Percentiles rank a stretch among this genome's conserved stretches.
Evolutionary conservation across 2,797 vertebrate species (phyloP).

Genomic region (Sebastes wilsoni): DNA sequence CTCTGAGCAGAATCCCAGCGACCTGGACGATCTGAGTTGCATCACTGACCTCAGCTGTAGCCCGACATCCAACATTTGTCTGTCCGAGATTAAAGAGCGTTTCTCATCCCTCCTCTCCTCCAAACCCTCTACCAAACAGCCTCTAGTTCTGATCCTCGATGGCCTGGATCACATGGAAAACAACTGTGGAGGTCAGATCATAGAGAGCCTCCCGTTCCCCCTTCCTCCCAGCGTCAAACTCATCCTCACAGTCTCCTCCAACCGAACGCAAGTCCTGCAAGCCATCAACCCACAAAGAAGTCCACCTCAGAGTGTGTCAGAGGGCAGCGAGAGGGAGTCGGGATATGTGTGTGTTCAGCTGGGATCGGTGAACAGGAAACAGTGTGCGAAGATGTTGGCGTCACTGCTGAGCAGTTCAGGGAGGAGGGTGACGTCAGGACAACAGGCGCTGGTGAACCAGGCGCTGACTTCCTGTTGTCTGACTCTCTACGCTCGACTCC

Average conservation of each 20-base stretch:
- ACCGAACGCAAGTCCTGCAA: constrained; percentile 52
- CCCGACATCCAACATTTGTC: background rate
- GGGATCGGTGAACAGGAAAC: constrained; percentile 67
- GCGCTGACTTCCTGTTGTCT: constrained; percentile 77
- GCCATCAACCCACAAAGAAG: constrained; percentile 55
- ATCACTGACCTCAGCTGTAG: background rate
- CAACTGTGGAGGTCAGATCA: constrained; percentile 30
- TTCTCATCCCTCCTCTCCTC: constrained; percentile 70
- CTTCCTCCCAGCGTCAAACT: constrained; percentile 79
- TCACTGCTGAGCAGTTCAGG: constrained; percentile 67
- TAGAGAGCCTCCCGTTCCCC: constrained; percentile 73
- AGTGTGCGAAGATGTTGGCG: constrained; percentile 71
- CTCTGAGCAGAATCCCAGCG: background rate
- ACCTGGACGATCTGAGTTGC: background rate
- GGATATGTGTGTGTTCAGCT: constrained; percentile 62
- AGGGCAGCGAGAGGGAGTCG: background rate
- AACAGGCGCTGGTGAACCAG: constrained; percentile 83
- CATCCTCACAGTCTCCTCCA: constrained; percentile 72
- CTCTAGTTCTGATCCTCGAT: constrained; percentile 79
- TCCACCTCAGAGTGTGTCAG: background rate
- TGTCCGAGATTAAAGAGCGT: constrained; percentile 62
- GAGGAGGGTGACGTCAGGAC: constrained; percentile 85
- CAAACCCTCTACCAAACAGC: constrained; percentile 63
- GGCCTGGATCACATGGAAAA: constrained; percentile 77
- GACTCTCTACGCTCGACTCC: constrained; percentile 77